These are phyloP conservation scores for Anastatus disparis DNA, from an alignment of 1,140 invertebrate genomes.

Conservation along the genomic window DNA sequence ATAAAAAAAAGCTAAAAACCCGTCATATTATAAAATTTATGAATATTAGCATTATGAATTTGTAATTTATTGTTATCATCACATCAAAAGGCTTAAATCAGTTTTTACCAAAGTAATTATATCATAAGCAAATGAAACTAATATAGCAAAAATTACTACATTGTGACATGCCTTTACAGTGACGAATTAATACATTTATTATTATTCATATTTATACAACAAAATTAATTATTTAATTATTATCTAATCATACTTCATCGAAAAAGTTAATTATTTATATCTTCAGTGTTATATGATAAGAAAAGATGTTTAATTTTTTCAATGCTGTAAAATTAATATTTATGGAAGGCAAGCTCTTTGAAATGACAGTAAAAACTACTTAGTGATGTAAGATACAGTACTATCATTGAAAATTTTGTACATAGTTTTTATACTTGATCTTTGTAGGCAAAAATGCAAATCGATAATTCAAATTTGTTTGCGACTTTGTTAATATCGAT, in stretches of 20 bases:
- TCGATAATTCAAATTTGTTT: conserved; percentile 14
- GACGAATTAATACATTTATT: too few relatives aligned
- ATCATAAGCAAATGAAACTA: not conserved
- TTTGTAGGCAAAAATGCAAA: conserved; percentile 2
- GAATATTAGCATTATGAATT: not conserved
- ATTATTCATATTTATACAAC: too few relatives aligned
- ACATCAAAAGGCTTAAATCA: not conserved
- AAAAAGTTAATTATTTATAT: too few relatives aligned
- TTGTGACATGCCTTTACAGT: too few relatives aligned
- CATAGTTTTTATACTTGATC: conserved; percentile 13
- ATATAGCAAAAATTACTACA: too few relatives aligned
- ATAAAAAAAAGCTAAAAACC: not conserved
- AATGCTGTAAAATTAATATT: too few relatives aligned
- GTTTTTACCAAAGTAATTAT: conserved; percentile 1
- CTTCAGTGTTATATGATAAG: too few relatives aligned
- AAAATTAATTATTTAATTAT: too few relatives aligned
- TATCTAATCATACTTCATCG: too few relatives aligned
- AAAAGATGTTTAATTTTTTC: too few relatives aligned
- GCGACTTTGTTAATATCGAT: not conserved
- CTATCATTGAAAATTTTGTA: conserved; percentile 8
- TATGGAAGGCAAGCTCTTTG: not conserved
- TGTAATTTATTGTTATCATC: not conserved
- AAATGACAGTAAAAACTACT: not conserved
- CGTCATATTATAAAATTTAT: not conserved
- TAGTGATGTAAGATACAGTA: not conserved